These are phyloP conservation scores for Podabrus alpinus DNA, from an alignment of 2,888 invertebrate species.

Conservation along the genomic window DNA sequence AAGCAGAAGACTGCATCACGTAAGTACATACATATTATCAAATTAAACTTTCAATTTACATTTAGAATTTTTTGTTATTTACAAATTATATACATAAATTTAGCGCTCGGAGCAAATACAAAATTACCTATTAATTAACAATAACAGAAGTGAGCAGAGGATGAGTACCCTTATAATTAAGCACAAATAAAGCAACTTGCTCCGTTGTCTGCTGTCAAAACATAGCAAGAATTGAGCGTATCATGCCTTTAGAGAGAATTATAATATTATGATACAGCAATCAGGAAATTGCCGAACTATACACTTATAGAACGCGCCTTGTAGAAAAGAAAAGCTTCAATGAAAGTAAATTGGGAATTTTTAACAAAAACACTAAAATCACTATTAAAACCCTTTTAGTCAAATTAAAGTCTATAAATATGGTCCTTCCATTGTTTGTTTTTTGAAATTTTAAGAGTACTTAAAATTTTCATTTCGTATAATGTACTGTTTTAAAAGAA, in stretches of 20 bases:
- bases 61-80: not conserved
- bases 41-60: not conserved
- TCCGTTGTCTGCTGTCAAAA: not conserved
- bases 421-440: not conserved
- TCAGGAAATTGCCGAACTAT: too few species aligned
- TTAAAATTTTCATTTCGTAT: not conserved
- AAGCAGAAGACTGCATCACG: constrained; percentile 48
- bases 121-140: not conserved
- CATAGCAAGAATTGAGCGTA: not conserved
- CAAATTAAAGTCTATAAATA: not conserved
- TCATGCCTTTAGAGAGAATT: not conserved
- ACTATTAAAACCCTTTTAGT: not conserved
- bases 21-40: constrained; percentile 38
- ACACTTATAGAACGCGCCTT: not conserved
- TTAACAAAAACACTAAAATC: not conserved
- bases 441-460: not conserved
- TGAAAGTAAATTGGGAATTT: not conserved
- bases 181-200: not conserved
- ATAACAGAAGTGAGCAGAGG: not conserved
- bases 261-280: too few species aligned
- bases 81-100: not conserved
- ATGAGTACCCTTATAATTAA: not conserved
- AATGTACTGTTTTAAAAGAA: not conserved
- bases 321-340: not conserved
- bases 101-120: not conserved